These are phyloP conservation scores for Chascanopsetta lugubris DNA, from an alignment of 2,113 vertebrate species.

Conservation along the genomic window DNA sequence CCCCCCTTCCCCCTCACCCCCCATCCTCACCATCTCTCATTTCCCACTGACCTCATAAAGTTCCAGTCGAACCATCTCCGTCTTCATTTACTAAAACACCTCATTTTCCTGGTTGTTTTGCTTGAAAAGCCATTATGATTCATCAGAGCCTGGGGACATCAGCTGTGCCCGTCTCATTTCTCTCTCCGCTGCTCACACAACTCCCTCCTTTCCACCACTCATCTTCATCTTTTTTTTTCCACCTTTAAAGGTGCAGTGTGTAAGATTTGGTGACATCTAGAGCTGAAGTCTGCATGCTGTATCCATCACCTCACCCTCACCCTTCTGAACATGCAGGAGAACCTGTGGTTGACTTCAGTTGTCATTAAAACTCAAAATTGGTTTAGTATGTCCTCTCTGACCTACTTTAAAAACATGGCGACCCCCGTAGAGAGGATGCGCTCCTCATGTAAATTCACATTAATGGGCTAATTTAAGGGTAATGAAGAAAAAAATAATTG, in stretches of 20 bases:
- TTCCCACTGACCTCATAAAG: constrained; percentile 10
- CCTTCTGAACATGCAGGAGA: too few species aligned
- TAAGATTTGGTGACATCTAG: background rate
- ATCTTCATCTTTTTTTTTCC: constrained; percentile 2
- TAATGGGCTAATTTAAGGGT: too few species aligned
- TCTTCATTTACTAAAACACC: constrained; percentile 64
- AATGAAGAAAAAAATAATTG: too few species aligned
- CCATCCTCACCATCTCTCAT: background rate
- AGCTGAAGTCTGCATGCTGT: too few species aligned
- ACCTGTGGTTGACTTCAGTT: too few species aligned
- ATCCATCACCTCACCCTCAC: too few species aligned
- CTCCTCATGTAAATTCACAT: too few species aligned
- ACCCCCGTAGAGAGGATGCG: too few species aligned
- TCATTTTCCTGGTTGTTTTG: constrained; percentile 11
- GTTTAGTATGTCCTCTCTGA: too few species aligned
- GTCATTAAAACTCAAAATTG: too few species aligned
- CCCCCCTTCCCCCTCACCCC: constrained; percentile 28
- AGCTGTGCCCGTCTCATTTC: constrained; percentile 37
- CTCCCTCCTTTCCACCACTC: background rate
- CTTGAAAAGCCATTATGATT: constrained; percentile 61
- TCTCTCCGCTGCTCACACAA: constrained; percentile 26
- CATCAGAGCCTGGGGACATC: constrained; percentile 60
- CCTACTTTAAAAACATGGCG: too few species aligned
- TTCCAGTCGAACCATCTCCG: constrained; percentile 22
- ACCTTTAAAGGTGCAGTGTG: constrained; percentile 40